A percentile compares a stretch with the other conserved stretches of the same genome.
phyloP scores from a whole-genome alignment of 2,113 vertebrate species.

The Pedetes capensis region DNA sequence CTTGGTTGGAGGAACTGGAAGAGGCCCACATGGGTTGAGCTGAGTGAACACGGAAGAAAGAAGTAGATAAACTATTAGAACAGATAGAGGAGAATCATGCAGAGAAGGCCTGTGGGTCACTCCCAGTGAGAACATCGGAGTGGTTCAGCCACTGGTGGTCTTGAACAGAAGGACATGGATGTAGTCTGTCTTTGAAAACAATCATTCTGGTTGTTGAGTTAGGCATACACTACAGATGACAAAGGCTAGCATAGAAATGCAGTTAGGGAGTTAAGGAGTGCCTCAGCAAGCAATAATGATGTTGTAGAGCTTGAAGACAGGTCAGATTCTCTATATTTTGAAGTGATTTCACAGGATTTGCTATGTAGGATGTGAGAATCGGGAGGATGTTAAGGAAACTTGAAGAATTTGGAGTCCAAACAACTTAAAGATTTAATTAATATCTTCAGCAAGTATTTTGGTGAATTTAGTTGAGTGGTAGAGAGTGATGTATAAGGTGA shows the following conservation, averaged over 20 bases:
- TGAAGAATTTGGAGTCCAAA: background rate
- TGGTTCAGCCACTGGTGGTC: background rate
- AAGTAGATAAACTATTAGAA: background rate
- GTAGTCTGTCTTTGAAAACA: background rate
- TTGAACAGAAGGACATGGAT: background rate
- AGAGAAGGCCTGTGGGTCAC: background rate
- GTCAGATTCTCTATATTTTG: background rate
- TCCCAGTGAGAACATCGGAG: background rate
- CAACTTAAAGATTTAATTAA: background rate
- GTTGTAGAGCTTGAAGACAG: background rate
- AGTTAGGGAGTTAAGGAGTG: background rate
- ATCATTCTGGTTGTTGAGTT: background rate
- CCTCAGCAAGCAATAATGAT: background rate
- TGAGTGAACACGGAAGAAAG: background rate
- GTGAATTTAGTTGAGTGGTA: background rate
- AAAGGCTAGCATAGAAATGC: background rate
- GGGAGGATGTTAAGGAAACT: background rate
- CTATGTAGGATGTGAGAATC: background rate
- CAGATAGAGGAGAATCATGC: fast-evolving
- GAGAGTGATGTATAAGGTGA: background rate
- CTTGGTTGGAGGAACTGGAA: background rate
- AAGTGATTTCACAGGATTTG: background rate
- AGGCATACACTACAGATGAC: background rate
- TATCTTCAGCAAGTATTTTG: background rate
- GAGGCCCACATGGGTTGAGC: no score